Conservation (phyloP, 1,140 invertebrate species). For the Brachionus manjavacas region DNA sequence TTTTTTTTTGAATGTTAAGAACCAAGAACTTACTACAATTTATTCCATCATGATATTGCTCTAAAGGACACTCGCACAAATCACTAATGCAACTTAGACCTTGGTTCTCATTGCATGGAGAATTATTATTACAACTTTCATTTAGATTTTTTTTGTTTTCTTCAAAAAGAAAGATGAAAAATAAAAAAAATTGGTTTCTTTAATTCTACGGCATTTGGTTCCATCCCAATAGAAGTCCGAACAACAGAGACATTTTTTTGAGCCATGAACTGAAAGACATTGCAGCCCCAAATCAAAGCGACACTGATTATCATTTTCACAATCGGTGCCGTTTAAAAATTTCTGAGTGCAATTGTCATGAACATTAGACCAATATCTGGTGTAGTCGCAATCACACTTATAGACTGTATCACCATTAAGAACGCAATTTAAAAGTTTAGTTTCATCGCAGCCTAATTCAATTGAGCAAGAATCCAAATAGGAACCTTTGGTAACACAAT, state of each 20-base stretch:
- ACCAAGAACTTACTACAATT: background rate
- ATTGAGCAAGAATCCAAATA: background rate
- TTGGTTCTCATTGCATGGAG: background rate
- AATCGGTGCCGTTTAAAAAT: background rate
- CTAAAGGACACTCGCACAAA: background rate
- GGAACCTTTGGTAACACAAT: background rate
- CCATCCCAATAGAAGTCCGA: background rate
- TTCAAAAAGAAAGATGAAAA: background rate
- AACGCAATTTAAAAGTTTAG: background rate
- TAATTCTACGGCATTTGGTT: background rate
- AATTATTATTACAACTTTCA: background rate
- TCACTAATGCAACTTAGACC: background rate
- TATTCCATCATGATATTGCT: background rate
- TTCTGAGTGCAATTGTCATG: background rate
- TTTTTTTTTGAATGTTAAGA: background rate
- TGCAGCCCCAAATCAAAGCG: background rate
- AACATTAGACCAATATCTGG: background rate
- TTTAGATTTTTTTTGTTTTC: background rate
- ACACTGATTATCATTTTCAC: background rate
- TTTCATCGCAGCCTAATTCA: background rate
- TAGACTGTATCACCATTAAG: background rate
- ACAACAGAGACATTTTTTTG: background rate
- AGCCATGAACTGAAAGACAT: background rate
- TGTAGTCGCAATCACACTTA: background rate
- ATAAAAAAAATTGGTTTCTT: background rate